Conservation (phyloP, 2,888 invertebrate species). For the Lampropteryx suffumata region DNA sequence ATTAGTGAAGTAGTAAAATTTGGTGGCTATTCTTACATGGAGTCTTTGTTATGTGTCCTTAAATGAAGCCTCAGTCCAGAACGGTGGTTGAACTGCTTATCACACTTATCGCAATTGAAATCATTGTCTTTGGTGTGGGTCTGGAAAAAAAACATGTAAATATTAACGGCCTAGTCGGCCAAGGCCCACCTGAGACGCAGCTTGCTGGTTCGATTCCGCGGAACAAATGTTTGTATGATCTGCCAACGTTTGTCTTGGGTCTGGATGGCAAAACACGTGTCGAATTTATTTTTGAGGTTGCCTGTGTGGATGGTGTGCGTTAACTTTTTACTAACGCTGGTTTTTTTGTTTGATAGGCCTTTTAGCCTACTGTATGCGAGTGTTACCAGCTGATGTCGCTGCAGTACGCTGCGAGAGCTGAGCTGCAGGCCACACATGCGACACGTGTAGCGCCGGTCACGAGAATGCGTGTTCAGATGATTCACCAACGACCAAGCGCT, state of each 20-base stretch:
- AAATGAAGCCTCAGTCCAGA: slow-evolving; percentile 67
- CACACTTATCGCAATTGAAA: slow-evolving; percentile 60
- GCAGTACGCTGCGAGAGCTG: slow-evolving; percentile 57
- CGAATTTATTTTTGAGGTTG: too few relatives aligned
- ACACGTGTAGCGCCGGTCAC: slow-evolving; percentile 55
- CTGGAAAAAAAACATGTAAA: slow-evolving; percentile 41
- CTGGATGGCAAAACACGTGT: too few relatives aligned
- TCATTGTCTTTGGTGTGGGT: slow-evolving; percentile 70
- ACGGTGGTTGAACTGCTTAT: slow-evolving; percentile 70
- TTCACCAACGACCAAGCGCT: slow-evolving; percentile 63
- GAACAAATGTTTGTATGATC: too few relatives aligned
- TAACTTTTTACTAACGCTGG: too few relatives aligned
- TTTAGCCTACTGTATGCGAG: too few relatives aligned
- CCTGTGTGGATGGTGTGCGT: too few relatives aligned
- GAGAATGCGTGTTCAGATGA: slow-evolving; percentile 66
- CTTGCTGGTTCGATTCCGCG: too few relatives aligned
- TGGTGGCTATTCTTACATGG: slow-evolving; percentile 27
- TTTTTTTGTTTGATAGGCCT: too few relatives aligned
- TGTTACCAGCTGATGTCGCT: slow-evolving; percentile 64
- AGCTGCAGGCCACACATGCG: slow-evolving; percentile 62
- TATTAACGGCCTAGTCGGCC: too few relatives aligned
- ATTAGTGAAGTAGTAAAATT: too few relatives aligned
- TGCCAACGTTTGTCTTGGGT: too few relatives aligned
- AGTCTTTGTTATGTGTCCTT: slow-evolving; percentile 35
- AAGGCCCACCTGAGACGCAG: too few relatives aligned